Evolutionary conservation across 1,140 invertebrate genomes (phyloP).

Genomic region (Drosophila subobscura): DNA sequence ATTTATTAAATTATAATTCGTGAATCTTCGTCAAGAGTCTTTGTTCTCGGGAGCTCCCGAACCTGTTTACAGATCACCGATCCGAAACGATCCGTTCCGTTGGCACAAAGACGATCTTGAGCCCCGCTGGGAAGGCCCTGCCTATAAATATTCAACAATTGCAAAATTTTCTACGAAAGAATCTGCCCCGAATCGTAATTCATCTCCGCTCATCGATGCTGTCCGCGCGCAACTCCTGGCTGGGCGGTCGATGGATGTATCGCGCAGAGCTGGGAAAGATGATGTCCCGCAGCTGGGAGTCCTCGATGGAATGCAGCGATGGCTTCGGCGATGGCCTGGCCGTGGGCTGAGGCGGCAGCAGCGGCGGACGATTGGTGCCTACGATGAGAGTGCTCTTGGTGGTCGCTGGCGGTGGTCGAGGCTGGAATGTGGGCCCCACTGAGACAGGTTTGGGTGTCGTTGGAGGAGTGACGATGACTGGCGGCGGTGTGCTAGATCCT

Average conservation of each 20-base stretch:
- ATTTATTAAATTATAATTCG: conserved; percentile 56
- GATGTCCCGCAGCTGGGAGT: conserved; percentile 28
- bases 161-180: conserved; percentile 6
- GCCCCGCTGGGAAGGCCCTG: not conserved
- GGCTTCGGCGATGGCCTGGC: conserved; percentile 7
- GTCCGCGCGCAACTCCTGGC: not conserved
- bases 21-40: conserved; percentile 15
- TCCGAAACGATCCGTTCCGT: too few relatives aligned
- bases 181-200: not conserved
- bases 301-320: conserved; percentile 12
- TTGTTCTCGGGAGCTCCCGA: conserved; percentile 9
- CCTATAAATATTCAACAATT: conserved; percentile 35
- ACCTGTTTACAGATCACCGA: conserved; percentile 43
- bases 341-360: conserved; percentile 21
- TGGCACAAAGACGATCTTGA: conserved; percentile 27
- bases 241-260: conserved; percentile 20
- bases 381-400: conserved; percentile 39
- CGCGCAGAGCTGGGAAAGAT: conserved; percentile 47
- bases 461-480: not conserved
- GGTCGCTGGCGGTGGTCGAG: conserved; percentile 17
- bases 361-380: conserved; percentile 50
- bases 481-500: conserved; percentile 1
- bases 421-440: conserved; percentile 16
- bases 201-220: conserved; percentile 51
- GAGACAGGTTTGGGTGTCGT: not conserved